Evolutionary conservation across 2,797 vertebrate genomes (phyloP), one percentile per base, ranked within the genome.

Genomic region (Sandelia bainsii): DNA sequence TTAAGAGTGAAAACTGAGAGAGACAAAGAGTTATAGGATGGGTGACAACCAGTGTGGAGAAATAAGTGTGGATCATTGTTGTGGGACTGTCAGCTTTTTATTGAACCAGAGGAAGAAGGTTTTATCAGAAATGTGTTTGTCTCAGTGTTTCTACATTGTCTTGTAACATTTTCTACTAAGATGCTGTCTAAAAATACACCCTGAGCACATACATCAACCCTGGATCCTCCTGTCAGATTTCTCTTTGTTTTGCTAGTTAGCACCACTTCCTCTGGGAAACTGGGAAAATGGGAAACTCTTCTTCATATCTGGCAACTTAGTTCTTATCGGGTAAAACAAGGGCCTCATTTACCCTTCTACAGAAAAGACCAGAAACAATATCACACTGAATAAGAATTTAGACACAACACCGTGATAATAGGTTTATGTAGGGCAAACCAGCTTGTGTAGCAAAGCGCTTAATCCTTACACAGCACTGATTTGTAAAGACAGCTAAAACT

Each of bases 331-430:
- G 51, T 60, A 66, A 72, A 85, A 88, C 80, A 80, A 76, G 64
- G 25, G 46, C 53, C 51, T 72, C 44, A 56, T 80, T 79, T 83
- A 68, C 56, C 51, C 58, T 70, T 75, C 48, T 40, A 9, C 77
- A 72, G 46, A 71, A 45, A 52, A 66, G 20, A 59, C 27, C n/a
- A 51, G 77, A 81, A 83, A 84, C 77, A 82, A 53, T 66, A 80
- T 87, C 73, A 8, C 79, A 40, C 22, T n/a, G 70, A 80, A 77
- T 85, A 69, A 79, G 71, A 86, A 70, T 89, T 89, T 84, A 76
- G 77, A 84, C 79, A 75, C 82, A 86, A 81, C 86, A 68, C 23
- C 2, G n/a, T 69, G 83, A 88, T 89, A 92, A 91, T 86, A 72
- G 89, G 78, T 87, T 89, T 87, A 85, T 77, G 62, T 74, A 56